phyloP scores from a whole-genome alignment of 2,888 invertebrate genomes.

The Ophraella communa region DNA sequence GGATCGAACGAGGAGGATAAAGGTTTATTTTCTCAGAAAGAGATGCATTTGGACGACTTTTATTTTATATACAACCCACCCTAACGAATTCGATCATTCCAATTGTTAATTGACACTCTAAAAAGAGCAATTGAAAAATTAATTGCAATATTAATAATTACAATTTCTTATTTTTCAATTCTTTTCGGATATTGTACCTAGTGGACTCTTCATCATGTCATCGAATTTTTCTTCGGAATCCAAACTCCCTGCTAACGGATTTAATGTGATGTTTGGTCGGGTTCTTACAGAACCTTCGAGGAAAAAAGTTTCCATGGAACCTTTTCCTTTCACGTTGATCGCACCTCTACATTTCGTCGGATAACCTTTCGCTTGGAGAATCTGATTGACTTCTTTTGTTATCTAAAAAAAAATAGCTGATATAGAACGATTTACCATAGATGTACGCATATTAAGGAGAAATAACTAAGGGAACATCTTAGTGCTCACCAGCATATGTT shows the following conservation, averaged over 20 bases:
- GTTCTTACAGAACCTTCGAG: conserved; percentile 59
- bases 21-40: too few species aligned
- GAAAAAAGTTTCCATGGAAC: conserved; percentile 92
- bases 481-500: too few species aligned
- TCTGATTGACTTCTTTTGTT: conserved; percentile 86
- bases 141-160: neutral
- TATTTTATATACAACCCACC: too few species aligned
- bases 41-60: too few species aligned
- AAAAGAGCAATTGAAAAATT: too few species aligned
- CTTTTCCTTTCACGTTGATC: conserved; percentile 93
- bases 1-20: too few species aligned
- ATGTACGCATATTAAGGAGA: too few species aligned
- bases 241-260: conserved; percentile 52
- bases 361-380: conserved; percentile 79
- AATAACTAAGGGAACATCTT: too few species aligned
- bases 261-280: conserved; percentile 55
- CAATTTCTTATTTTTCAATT: conserved; percentile 34
- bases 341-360: conserved; percentile 83
- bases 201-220: conserved; percentile 40
- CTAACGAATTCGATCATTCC: too few species aligned
- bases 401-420: conserved; percentile 67
- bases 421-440: too few species aligned
- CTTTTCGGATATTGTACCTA: conserved; percentile 52
- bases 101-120: too few species aligned
- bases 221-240: conserved; percentile 35